These are phyloP conservation scores for Rhamphomyia laevipes DNA, from an alignment of 2,888 invertebrate genomes.

Conservation along the genomic window DNA sequence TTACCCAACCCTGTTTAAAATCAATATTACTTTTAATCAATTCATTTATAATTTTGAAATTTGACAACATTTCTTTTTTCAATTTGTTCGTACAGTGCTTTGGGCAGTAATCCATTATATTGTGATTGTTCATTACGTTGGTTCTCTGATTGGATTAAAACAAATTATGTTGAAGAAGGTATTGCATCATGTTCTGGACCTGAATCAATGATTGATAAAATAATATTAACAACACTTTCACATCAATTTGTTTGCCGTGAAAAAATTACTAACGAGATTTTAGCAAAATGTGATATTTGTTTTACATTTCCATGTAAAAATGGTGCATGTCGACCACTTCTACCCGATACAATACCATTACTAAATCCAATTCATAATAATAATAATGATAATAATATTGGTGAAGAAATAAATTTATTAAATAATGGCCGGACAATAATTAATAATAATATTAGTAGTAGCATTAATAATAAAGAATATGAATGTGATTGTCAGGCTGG, in stretches of 20 bases:
- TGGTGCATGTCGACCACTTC: conserved; percentile 63
- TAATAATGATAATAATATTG: no score
- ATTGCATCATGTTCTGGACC: conserved; percentile 94
- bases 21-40: no score
- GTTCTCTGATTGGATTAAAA: conserved; percentile 96
- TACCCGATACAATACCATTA: no score
- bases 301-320: conserved; percentile 86
- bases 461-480: conserved; percentile 71
- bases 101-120: conserved; percentile 94
- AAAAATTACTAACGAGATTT: conserved; percentile 60
- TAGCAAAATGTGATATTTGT: conserved; percentile 95
- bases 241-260: conserved; percentile 72
- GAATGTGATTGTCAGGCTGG: conserved; percentile 86
- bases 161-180: conserved; percentile 95
- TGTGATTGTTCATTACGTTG: conserved; percentile 95
- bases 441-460: conserved; percentile 32
- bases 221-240: conserved; percentile 82
- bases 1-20: no score
- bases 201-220: conserved; percentile 77
- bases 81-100: conserved; percentile 54
- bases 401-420: background rate
- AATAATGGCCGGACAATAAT: no score
- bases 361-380: no score
- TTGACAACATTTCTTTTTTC: background rate
- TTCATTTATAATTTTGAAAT: no score